Evolutionary conservation across 2,113 vertebrate genomes (phyloP).

Genomic region (Dolichotis patagonum): DNA sequence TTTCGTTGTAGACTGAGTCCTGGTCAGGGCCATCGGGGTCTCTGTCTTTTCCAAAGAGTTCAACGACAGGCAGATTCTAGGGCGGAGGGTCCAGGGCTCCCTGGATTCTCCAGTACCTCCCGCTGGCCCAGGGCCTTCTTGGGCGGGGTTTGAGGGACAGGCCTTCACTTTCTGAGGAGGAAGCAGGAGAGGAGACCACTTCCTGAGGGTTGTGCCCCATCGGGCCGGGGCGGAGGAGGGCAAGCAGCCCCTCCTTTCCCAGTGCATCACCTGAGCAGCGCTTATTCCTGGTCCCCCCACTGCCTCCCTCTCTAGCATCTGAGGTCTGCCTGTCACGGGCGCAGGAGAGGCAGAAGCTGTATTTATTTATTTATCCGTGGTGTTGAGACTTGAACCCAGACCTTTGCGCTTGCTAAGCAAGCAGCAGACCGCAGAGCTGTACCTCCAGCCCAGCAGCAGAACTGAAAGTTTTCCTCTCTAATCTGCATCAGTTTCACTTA

Average conservation of each 20-base stretch:
- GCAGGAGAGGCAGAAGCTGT: background rate
- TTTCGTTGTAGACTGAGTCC: background rate
- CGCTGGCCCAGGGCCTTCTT: background rate
- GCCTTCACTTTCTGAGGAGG: background rate
- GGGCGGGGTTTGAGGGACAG: background rate
- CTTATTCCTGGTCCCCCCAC: background rate
- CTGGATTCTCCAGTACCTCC: background rate
- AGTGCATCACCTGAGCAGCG: background rate
- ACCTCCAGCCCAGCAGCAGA: background rate
- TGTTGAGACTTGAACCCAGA: background rate
- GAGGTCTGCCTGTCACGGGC: background rate
- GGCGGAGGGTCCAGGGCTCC: background rate
- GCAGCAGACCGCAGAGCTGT: rapidly evolving
- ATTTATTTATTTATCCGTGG: background rate
- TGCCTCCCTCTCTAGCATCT: background rate
- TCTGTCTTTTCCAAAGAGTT: background rate
- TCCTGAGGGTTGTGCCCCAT: background rate
- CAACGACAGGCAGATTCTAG: background rate
- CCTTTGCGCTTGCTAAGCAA: background rate
- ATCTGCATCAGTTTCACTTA: background rate
- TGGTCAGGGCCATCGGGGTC: background rate
- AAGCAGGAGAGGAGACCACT: background rate
- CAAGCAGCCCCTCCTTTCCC: background rate
- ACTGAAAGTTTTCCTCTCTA: background rate
- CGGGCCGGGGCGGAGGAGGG: background rate